Evolutionary conservation across 2,888 invertebrate species (phyloP).

Genomic region (Napeogenes sylphis): DNA sequence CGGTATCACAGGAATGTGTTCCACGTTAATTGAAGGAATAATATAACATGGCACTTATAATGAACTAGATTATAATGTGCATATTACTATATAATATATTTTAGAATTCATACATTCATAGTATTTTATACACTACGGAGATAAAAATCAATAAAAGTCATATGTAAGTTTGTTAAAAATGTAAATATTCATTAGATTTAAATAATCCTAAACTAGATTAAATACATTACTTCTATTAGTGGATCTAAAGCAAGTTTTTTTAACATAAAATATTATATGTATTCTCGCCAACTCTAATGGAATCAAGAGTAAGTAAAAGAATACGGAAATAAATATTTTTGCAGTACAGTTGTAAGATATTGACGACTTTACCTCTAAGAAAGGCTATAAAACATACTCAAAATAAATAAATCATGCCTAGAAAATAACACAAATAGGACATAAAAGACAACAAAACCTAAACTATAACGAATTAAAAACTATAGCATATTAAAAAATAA

Average conservation of each 20-base stretch:
- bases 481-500: too few relatives aligned
- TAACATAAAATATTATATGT: neutral
- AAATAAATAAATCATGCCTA: too few relatives aligned
- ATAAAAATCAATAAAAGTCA: too few relatives aligned
- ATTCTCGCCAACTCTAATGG: conserved; percentile 4
- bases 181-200: too few relatives aligned
- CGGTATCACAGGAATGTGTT: conserved; percentile 3
- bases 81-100: neutral
- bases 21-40: neutral
- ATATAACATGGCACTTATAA: neutral
- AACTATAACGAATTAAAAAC: too few relatives aligned
- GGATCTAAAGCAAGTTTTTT: neutral
- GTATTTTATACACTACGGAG: too few relatives aligned
- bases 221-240: neutral
- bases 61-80: neutral
- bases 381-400: too few relatives aligned
- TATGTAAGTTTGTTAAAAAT: too few relatives aligned
- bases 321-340: neutral
- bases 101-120: too few relatives aligned
- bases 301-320: neutral
- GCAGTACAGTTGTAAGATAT: neutral
- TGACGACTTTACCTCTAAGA: neutral
- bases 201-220: neutral
- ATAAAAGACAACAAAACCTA: too few relatives aligned
- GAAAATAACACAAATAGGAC: too few relatives aligned